These are phyloP conservation scores for Meiosimyza platycephala DNA, from an alignment of 2,888 invertebrate genomes.

Conservation along the genomic window DNA sequence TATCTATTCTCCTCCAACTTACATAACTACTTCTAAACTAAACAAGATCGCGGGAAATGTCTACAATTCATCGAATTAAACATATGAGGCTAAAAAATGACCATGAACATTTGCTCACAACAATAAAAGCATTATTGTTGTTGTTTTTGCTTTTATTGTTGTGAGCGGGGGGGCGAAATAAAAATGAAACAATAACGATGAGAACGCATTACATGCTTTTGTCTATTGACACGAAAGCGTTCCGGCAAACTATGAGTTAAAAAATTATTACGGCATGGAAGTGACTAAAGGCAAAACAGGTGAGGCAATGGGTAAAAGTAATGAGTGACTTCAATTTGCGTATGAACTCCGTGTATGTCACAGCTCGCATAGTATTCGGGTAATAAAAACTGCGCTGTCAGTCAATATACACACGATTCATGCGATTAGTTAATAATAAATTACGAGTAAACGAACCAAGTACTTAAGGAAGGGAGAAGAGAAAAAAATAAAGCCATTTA, in stretches of 20 bases:
- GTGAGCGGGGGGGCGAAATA: not conserved
- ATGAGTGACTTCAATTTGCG: too few relatives aligned
- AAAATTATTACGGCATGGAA: too few relatives aligned
- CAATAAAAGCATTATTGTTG: slow-evolving; percentile 18
- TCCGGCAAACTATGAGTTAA: not conserved
- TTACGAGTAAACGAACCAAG: slow-evolving; percentile 5
- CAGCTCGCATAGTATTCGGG: too few relatives aligned
- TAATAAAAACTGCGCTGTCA: too few relatives aligned
- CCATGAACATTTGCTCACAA: slow-evolving; percentile 27
- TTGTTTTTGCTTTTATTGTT: too few relatives aligned
- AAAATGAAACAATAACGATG: not conserved
- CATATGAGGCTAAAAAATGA: slow-evolving; percentile 20
- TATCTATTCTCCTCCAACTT: slow-evolving; percentile 9
- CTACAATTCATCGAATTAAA: slow-evolving; percentile 17
- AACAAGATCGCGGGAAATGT: slow-evolving; percentile 34
- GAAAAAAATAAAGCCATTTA: not conserved
- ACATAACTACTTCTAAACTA: not conserved
- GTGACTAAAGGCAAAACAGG: too few relatives aligned
- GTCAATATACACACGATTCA: too few relatives aligned
- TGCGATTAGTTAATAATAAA: too few relatives aligned
- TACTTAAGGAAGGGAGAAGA: not conserved
- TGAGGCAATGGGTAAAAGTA: too few relatives aligned
- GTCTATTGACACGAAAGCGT: not conserved
- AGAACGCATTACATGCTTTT: slow-evolving; percentile 4
- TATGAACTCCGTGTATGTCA: too few relatives aligned